A percentile compares a stretch with the other conserved stretches of the same genome.
These are phyloP conservation scores for Phyllotis vaccarum DNA, from an alignment of 2,797 vertebrate genomes.

Conservation along the genomic window DNA sequence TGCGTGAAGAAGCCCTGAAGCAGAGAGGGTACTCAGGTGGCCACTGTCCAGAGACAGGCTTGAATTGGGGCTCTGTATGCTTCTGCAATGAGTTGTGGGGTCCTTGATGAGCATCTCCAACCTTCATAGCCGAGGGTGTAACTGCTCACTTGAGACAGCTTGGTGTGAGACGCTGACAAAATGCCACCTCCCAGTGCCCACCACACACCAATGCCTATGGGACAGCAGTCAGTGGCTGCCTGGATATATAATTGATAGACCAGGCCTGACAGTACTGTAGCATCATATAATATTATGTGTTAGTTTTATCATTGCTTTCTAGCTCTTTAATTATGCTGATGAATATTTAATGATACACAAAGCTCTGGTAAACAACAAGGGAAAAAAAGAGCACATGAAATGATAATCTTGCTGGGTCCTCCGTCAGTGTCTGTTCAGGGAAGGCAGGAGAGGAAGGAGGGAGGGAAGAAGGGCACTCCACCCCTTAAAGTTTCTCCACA, in stretches of 20 bases:
- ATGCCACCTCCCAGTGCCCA: neutral
- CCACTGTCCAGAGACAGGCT: neutral
- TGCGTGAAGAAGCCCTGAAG: neutral
- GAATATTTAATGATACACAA: neutral
- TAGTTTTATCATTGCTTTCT: neutral
- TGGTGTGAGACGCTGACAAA: neutral
- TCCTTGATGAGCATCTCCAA: no score
- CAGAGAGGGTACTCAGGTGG: neutral
- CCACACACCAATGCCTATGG: neutral
- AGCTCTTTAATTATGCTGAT: constrained; percentile 12
- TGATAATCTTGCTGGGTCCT: neutral
- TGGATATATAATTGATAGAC: neutral
- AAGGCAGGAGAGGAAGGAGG: no score
- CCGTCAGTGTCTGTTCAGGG: neutral
- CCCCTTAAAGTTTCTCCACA: neutral
- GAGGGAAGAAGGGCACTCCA: no score
- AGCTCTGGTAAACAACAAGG: neutral
- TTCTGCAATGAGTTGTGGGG: neutral
- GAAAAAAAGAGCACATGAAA: neutral
- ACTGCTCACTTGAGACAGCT: neutral
- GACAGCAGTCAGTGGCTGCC: neutral
- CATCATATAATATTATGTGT: neutral
- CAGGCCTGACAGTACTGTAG: neutral
- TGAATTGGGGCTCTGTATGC: neutral
- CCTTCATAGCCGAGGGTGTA: neutral